Evolutionary conservation across 2,797 vertebrate genomes (phyloP).

Genomic region (Ctenopoma multispine): DNA sequence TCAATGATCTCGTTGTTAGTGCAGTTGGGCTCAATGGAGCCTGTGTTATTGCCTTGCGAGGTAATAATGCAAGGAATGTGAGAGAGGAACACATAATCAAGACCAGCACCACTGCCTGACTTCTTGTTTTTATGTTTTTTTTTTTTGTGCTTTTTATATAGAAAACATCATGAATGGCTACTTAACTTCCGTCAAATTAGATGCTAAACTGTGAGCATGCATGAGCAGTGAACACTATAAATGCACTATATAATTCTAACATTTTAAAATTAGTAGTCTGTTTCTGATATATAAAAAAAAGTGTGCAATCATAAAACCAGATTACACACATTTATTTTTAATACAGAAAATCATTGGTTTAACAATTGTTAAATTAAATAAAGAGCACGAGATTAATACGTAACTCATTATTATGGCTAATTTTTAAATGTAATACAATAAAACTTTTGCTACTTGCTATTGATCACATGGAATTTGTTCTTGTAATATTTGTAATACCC

Average conservation of each 20-base stretch:
- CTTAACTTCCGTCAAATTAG: conserved; percentile 4
- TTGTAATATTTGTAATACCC: not conserved
- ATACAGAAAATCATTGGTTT: not conserved
- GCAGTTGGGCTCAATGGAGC: conserved; percentile 71
- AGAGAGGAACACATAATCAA: conserved; percentile 66
- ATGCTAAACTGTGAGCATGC: not conserved
- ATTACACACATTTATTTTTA: not conserved
- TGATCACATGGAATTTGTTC: not conserved
- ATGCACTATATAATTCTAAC: not conserved
- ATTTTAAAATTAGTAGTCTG: not conserved
- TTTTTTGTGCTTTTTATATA: conserved; percentile 15
- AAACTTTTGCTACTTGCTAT: no score
- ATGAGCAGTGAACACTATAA: not conserved
- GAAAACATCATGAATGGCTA: conserved; percentile 35
- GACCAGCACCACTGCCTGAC: conserved; percentile 67
- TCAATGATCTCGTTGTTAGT: conserved; percentile 80
- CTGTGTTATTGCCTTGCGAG: conserved; percentile 75
- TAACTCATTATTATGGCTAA: not conserved
- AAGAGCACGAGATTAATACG: not conserved
- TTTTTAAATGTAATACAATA: no score
- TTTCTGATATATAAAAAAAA: not conserved
- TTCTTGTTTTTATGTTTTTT: conserved; percentile 52
- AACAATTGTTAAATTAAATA: not conserved
- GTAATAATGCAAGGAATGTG: conserved; percentile 79
- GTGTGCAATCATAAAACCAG: not conserved